Evolutionary conservation across 2,113 vertebrate genomes (phyloP), one percentile per base, ranked within the genome.

Genomic region (Gulo gulo): DNA sequence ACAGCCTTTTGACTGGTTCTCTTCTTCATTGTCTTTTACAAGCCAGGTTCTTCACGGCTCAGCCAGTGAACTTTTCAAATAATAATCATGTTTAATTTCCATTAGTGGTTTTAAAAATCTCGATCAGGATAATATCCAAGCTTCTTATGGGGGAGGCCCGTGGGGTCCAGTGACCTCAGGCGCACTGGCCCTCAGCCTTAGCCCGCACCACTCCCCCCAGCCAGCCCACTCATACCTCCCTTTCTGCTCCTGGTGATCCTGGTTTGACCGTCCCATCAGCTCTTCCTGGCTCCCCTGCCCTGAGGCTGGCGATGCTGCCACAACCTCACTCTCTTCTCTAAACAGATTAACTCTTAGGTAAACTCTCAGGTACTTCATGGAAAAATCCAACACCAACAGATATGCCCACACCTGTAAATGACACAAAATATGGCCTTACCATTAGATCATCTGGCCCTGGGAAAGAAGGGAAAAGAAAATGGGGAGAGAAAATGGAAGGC

Each of bases 61-160:
- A 88, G 88, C 81, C 80, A 7, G 55, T 4, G 65, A 69, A 69
- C 29, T 85, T 85, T 93, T 34, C 71, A 94, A 78, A 96, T 9
- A 45, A 5, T 29, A 73, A 91, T 21, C n/a, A 23, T 7, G 8
- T 34, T 96, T 92, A 34, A 42, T 94, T 94, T 90, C 57, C 34
- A 10, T 29, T 23, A 78, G 65, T 84, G 34, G 21, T 11, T 52
- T 86, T 21, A 83, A n/a, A 76, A 90, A 18, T 63, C 59, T 92
- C 14, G 4, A 61, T 88, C 52, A 88, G 45, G 88, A 71, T 89
- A 76, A 97, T 92, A 83, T 74, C 55, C 73, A 91, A 29, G n/a
- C 42, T 93, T 55, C 31, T 88, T 73, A 29, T 14, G 80, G 79
- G 67, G 79, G 82, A 78, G 73, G 18, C 50, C 52, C 36, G 11